Evolutionary conservation across 2,113 vertebrate genomes (phyloP).

Genomic region (Muscicapa adusta): DNA sequence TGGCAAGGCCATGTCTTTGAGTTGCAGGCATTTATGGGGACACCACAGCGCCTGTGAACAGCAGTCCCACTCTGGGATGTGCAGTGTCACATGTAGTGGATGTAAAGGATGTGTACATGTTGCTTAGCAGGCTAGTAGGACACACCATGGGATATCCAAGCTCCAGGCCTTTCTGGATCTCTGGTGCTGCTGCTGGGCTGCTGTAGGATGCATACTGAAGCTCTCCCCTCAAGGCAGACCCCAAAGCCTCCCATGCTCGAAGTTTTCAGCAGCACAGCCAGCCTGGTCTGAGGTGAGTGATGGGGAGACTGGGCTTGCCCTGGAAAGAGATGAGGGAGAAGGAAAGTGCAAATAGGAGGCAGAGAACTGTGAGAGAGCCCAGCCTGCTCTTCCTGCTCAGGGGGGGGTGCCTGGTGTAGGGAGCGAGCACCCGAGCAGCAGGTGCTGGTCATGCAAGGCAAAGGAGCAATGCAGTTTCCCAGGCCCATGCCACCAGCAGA

Average conservation of each 20-base stretch:
- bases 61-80: neutral
- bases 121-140: neutral
- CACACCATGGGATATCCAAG: neutral
- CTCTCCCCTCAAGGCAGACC: neutral
- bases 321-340: neutral
- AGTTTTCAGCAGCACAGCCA: neutral
- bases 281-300: neutral
- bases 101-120: neutral
- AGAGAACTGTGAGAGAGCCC: neutral
- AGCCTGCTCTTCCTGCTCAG: neutral
- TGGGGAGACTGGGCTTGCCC: neutral
- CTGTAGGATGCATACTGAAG: neutral
- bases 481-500: neutral
- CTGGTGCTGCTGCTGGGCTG: neutral
- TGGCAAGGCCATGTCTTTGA: neutral
- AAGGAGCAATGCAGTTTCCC: neutral
- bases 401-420: neutral
- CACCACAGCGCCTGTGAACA: neutral
- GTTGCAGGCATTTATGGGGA: neutral
- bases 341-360: neutral
- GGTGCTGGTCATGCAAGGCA: neutral
- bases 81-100: neutral
- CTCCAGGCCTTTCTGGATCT: neutral
- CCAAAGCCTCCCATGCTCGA: rapidly evolving
- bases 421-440: neutral